Conservation (phyloP, 2,888 invertebrate species). For the Colostygia pectinataria region DNA sequence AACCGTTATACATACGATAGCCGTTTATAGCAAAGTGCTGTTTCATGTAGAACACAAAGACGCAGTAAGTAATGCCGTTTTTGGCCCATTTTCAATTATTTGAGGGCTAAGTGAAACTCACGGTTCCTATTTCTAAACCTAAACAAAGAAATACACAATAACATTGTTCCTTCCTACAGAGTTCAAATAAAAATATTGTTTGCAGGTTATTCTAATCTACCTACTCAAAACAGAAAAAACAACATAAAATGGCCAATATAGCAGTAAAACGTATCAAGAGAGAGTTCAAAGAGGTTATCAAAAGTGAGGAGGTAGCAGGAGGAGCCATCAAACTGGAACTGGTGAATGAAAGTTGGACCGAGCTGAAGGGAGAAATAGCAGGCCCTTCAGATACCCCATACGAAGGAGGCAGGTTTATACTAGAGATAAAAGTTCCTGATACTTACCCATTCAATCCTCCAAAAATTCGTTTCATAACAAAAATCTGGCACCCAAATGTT, state of each 20-base stretch:
- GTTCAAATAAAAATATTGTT: background rate
- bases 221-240: background rate
- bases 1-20: background rate
- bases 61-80: conserved; percentile 16
- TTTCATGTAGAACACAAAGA: conserved; percentile 5
- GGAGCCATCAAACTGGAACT: conserved; percentile 95
- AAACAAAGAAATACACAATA: background rate
- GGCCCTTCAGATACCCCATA: conserved; percentile 99
- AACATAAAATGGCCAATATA: conserved; percentile 22
- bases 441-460: conserved; percentile 99
- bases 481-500: conserved; percentile 99
- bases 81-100: conserved; percentile 8
- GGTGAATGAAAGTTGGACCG: conserved; percentile 95
- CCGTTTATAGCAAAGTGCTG: background rate
- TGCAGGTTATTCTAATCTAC: conserved; percentile 16
- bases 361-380: conserved; percentile 95
- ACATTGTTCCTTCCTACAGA: background rate
- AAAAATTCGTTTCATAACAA: conserved; percentile 98
- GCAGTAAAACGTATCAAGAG: conserved; percentile 26
- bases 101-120: background rate
- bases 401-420: conserved; percentile 95
- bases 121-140: background rate
- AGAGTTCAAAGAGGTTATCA: conserved; percentile 24
- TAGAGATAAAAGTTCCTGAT: conserved; percentile 99
- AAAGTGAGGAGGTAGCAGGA: conserved; percentile 87